A percentile compares a stretch with the other conserved stretches of the same genome.
Conservation (phyloP, 1,140 invertebrate species). For the Heliconius melpomene region DNA sequence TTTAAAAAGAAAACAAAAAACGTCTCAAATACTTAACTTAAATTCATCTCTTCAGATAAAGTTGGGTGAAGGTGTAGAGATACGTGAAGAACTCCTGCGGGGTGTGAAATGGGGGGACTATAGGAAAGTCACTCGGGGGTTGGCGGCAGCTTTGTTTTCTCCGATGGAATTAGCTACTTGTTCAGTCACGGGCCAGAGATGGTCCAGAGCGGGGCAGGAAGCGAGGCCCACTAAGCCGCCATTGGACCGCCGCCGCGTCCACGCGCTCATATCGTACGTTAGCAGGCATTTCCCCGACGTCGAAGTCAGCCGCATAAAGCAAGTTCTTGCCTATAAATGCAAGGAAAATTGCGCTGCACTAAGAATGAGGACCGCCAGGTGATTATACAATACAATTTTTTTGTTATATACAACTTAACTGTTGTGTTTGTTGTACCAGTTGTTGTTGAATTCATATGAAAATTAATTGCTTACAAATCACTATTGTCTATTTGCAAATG, state of each 20-base stretch:
- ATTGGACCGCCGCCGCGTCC: slow-evolving; percentile 86
- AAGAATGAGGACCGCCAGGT: slow-evolving; percentile 87
- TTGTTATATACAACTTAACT: too few species aligned
- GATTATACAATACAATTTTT: slow-evolving; percentile 40
- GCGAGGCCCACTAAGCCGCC: slow-evolving; percentile 87
- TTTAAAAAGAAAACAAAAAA: too few species aligned
- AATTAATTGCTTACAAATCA: neutral
- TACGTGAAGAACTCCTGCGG: slow-evolving; percentile 85
- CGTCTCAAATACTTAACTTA: too few species aligned
- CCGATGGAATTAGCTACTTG: slow-evolving; percentile 87
- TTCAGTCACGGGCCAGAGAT: slow-evolving; percentile 88
- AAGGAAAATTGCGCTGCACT: slow-evolving; percentile 88
- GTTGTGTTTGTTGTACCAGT: neutral
- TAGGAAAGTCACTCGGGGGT: slow-evolving; percentile 85
- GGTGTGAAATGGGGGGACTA: slow-evolving; percentile 89
- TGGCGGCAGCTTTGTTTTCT: slow-evolving; percentile 88
- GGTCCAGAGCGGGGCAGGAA: slow-evolving; percentile 86
- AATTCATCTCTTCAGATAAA: slow-evolving; percentile 81
- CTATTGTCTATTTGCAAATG: slow-evolving; percentile 2
- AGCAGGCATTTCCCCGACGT: slow-evolving; percentile 87
- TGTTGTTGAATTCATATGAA: neutral
- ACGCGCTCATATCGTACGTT: slow-evolving; percentile 88
- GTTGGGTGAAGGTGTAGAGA: slow-evolving; percentile 86
- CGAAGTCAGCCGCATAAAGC: slow-evolving; percentile 87
- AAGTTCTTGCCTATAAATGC: slow-evolving; percentile 89